phyloP scores from a whole-genome alignment of 1,140 invertebrate genomes.

The Chlorops oryzae region DNA sequence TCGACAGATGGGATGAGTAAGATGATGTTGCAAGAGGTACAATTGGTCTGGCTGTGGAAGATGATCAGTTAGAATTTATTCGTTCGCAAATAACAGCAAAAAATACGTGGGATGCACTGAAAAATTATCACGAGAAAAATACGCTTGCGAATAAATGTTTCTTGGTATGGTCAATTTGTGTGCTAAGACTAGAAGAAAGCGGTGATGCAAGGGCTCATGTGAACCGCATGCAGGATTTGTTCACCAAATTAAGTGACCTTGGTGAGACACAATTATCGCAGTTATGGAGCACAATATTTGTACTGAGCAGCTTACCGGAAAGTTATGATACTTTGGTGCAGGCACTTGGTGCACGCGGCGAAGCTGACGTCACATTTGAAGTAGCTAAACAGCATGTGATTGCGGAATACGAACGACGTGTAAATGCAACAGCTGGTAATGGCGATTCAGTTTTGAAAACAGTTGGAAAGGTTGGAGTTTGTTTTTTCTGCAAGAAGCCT shows the following conservation, averaged over 20 bases:
- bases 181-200: constrained; percentile 5
- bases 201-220: constrained; percentile 6
- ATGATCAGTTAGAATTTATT: neutral
- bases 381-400: constrained; percentile 5
- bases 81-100: neutral
- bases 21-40: constrained; percentile 7
- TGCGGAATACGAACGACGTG: neutral
- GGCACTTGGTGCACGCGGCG: neutral
- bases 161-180: constrained; percentile 7
- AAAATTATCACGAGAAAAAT: constrained; percentile 10
- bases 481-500: constrained; percentile 3
- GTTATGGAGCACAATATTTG: neutral
- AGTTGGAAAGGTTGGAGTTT: neutral
- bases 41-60: constrained; percentile 3
- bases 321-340: constrained; percentile 6
- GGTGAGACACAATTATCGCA: neutral
- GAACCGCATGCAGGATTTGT: neutral
- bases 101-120: neutral
- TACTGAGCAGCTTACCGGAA: constrained; percentile 8
- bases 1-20: neutral
- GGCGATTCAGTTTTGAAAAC: neutral
- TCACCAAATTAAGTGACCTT: constrained; percentile 2
- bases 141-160: neutral
- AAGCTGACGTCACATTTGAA: constrained; percentile 3
- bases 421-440: neutral